Evolutionary conservation across 2,113 vertebrate species (phyloP).

Genomic region (Montifringilla adamsi): DNA sequence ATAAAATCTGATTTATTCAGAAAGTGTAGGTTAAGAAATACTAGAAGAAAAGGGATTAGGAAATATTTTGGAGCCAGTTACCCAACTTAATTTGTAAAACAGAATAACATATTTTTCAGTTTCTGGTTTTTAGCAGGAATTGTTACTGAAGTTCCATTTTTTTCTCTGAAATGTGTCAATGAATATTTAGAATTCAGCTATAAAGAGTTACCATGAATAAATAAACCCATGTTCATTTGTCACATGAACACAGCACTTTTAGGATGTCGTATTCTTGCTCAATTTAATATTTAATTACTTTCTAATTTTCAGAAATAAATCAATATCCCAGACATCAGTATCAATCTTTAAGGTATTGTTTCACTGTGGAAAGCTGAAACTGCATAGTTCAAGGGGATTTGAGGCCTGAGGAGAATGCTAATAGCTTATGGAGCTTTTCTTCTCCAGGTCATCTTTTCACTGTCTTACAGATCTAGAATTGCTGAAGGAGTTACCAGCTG

Average conservation of each 20-base stretch:
- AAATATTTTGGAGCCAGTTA: background rate
- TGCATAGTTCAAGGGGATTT: background rate
- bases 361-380: background rate
- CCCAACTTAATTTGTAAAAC: background rate
- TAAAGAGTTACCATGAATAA: constrained; percentile 3
- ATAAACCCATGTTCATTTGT: constrained; percentile 6
- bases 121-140: background rate
- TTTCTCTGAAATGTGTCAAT: background rate
- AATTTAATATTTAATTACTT: constrained; percentile 31
- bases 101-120: background rate
- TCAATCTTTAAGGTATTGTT: background rate
- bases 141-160: background rate
- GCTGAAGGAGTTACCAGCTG: background rate
- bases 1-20: background rate
- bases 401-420: background rate
- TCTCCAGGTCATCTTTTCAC: background rate
- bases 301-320: constrained; percentile 15
- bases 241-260: background rate
- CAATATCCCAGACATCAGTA: background rate
- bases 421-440: background rate
- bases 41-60: background rate
- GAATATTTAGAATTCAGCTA: background rate
- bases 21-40: background rate
- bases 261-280: background rate
- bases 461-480: background rate